A percentile compares a stretch with the other conserved stretches of the same genome.
Evolutionary conservation across 2,797 vertebrate species (phyloP).

Genomic region (Enteromius trimaculatus): DNA sequence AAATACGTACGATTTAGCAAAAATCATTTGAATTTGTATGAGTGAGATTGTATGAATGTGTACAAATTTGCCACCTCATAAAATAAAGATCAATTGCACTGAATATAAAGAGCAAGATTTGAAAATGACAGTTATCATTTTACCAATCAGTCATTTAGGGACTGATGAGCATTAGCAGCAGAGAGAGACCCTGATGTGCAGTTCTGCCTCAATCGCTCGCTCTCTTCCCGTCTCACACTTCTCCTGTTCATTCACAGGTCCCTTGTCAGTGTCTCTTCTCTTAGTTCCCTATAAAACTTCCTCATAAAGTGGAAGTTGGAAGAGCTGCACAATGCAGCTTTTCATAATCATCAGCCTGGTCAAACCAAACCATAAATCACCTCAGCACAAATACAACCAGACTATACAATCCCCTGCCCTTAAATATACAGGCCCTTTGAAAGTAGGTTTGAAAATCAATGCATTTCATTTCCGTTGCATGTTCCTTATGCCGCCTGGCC

Average conservation of each 20-base stretch:
- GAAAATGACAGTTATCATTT: background rate
- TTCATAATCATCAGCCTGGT: constrained; percentile 69
- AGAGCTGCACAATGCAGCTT: constrained; percentile 53
- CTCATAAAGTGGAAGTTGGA: background rate
- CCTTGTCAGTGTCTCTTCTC: constrained; percentile 8
- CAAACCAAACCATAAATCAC: constrained; percentile 76
- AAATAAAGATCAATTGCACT: no score
- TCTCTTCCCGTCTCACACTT: background rate
- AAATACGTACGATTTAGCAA: no score
- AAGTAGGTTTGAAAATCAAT: constrained; percentile 59
- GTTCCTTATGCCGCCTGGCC: background rate
- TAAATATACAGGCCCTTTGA: constrained; percentile 64
- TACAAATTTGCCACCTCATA: no score
- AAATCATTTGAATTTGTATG: no score
- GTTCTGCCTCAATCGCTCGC: background rate
- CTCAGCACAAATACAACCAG: constrained; percentile 74
- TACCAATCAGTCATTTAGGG: background rate
- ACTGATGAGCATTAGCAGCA: background rate
- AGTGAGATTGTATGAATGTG: no score
- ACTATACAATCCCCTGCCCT: constrained; percentile 68
- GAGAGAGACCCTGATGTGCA: background rate
- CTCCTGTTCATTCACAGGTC: background rate
- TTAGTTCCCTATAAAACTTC: background rate
- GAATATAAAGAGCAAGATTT: background rate
- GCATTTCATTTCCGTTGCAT: constrained; percentile 63